Evolutionary conservation across 1,140 invertebrate genomes (phyloP).

Genomic region (Dufourea novaeangliae): DNA sequence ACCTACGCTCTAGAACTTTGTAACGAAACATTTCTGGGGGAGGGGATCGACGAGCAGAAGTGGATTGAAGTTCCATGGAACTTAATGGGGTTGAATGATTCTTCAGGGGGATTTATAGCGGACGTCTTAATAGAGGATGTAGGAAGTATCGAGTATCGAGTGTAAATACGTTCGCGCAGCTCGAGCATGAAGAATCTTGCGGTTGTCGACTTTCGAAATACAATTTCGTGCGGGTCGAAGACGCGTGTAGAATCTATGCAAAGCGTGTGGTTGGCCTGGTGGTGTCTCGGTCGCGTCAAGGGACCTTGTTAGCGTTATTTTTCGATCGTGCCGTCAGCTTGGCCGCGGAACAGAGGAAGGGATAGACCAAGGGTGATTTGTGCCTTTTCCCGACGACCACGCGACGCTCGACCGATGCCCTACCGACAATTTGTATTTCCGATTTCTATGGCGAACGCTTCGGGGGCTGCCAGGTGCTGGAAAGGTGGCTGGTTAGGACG

Average conservation of each 20-base stretch:
- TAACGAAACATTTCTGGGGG: background rate
- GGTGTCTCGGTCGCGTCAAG: slow-evolving; percentile 55
- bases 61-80: background rate
- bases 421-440: slow-evolving; percentile 74
- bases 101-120: background rate
- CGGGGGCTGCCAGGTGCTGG: slow-evolving; percentile 64
- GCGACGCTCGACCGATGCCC: slow-evolving; percentile 58
- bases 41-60: background rate
- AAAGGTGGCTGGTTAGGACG: slow-evolving; percentile 49
- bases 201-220: background rate
- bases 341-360: slow-evolving; percentile 23
- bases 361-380: slow-evolving; percentile 69
- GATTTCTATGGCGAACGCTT: slow-evolving; percentile 64
- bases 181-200: background rate
- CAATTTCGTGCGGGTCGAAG: background rate
- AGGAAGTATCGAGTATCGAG: background rate
- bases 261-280: background rate
- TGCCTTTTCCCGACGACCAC: slow-evolving; percentile 66
- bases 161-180: background rate
- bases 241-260: slow-evolving; percentile 26
- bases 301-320: slow-evolving; percentile 73
- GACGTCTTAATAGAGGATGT: background rate
- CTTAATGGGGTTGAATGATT: background rate
- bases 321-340: slow-evolving; percentile 50
- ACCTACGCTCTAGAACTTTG: too few species aligned